phyloP scores from a whole-genome alignment of 2,888 invertebrate species.

The Eupithecia dodoneata region DNA sequence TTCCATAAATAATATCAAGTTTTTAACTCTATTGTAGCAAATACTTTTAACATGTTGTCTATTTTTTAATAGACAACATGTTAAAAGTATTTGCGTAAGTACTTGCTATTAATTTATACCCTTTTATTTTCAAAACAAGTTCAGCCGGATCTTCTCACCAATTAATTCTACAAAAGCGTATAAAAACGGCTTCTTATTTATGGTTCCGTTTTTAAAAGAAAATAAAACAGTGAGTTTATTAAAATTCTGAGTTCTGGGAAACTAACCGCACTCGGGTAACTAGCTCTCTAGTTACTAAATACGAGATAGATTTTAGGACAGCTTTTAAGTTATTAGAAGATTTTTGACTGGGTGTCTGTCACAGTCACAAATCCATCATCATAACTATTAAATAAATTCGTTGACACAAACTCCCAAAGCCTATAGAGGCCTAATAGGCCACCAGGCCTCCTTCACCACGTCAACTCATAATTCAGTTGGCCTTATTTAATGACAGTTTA shows the following conservation, averaged over 20 bases:
- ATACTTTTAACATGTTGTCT: slow-evolving; percentile 9
- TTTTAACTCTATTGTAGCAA: neutral
- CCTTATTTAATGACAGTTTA: neutral
- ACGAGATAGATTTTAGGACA: neutral
- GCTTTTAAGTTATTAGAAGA: neutral
- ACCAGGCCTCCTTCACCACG: neutral
- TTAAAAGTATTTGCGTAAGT: no score
- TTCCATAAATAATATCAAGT: neutral
- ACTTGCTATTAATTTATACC: no score
- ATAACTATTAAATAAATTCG: neutral
- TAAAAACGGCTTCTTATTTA: neutral
- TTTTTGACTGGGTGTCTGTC: neutral
- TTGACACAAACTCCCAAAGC: neutral
- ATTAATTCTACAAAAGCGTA: neutral
- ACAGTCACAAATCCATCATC: neutral
- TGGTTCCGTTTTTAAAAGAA: neutral
- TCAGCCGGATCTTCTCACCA: slow-evolving; percentile 9
- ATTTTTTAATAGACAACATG: no score
- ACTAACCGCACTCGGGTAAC: neutral
- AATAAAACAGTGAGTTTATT: neutral
- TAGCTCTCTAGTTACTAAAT: no score
- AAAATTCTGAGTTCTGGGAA: neutral
- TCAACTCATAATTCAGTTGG: neutral
- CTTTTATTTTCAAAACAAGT: neutral
- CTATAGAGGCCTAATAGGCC: neutral